A percentile compares a stretch with the other conserved stretches of the same genome.
Conservation (phyloP, 2,888 invertebrate genomes). For the Ophonus ardosiacus region DNA sequence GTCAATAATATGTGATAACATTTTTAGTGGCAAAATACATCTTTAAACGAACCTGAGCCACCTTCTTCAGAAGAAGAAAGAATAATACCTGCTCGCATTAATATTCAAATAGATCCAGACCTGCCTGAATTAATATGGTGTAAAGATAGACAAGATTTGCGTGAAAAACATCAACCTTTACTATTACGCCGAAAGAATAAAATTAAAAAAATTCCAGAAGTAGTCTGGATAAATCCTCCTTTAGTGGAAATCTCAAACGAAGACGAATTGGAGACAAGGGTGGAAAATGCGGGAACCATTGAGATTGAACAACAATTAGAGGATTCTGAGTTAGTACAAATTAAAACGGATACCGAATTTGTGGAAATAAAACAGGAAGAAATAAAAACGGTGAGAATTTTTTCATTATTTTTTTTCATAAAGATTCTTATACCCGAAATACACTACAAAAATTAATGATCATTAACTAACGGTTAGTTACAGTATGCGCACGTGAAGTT, state of each 20-base stretch:
- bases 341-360: too few relatives aligned
- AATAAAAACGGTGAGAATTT: too few relatives aligned
- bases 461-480: too few relatives aligned
- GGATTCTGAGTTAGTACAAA: too few relatives aligned
- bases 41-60: background rate
- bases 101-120: background rate
- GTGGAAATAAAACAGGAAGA: too few relatives aligned
- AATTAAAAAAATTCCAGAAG: background rate
- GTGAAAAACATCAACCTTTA: background rate
- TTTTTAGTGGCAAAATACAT: background rate
- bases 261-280: background rate
- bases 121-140: background rate
- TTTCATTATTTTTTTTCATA: too few relatives aligned
- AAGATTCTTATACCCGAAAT: too few relatives aligned
- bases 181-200: background rate
- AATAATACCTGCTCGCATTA: background rate
- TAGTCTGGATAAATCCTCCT: background rate
- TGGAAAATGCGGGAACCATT: background rate
- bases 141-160: background rate
- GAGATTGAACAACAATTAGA: background rate
- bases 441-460: too few relatives aligned
- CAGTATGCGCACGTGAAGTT: too few relatives aligned
- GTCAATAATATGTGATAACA: background rate
- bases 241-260: background rate
- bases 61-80: background rate